These are phyloP conservation scores for Apeira syringaria DNA, from an alignment of 2,888 invertebrate genomes.

Conservation along the genomic window DNA sequence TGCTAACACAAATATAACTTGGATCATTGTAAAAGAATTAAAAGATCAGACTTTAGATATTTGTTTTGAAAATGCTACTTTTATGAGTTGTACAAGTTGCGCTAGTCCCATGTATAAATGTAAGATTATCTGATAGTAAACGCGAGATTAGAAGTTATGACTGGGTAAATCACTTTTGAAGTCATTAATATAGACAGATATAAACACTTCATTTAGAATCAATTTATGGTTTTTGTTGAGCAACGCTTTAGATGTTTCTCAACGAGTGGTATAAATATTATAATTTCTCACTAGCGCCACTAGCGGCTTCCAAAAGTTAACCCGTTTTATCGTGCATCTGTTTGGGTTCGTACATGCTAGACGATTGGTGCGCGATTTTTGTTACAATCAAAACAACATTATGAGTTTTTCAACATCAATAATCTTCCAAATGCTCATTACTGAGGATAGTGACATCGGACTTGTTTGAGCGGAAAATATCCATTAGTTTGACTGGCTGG, in stretches of 20 bases:
- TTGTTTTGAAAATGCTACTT: conserved; percentile 34
- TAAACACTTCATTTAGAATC: conserved; percentile 38
- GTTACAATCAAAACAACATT: too few species aligned
- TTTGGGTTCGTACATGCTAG: too few species aligned
- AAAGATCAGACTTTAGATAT: conserved; percentile 26
- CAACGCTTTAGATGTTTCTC: conserved; percentile 19
- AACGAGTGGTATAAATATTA: background rate
- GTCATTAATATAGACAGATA: conserved; percentile 38
- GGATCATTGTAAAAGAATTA: conserved; percentile 33
- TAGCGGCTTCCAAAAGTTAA: too few species aligned
- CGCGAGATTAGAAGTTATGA: conserved; percentile 30
- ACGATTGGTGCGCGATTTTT: too few species aligned
- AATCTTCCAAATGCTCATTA: too few species aligned
- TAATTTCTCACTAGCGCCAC: background rate
- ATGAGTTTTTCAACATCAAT: too few species aligned
- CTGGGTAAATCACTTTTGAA: conserved; percentile 35
- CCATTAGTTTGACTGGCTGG: too few species aligned
- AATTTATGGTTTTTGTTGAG: conserved; percentile 35
- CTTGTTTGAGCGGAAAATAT: too few species aligned
- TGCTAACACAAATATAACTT: conserved; percentile 31
- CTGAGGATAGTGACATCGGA: too few species aligned
- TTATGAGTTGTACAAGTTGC: conserved; percentile 30
- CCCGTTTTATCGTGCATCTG: too few species aligned
- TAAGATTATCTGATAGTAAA: conserved; percentile 34
- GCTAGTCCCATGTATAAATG: conserved; percentile 23